Conservation (phyloP, 2,888 invertebrate genomes). For the Yponomeuta cagnagella region DNA sequence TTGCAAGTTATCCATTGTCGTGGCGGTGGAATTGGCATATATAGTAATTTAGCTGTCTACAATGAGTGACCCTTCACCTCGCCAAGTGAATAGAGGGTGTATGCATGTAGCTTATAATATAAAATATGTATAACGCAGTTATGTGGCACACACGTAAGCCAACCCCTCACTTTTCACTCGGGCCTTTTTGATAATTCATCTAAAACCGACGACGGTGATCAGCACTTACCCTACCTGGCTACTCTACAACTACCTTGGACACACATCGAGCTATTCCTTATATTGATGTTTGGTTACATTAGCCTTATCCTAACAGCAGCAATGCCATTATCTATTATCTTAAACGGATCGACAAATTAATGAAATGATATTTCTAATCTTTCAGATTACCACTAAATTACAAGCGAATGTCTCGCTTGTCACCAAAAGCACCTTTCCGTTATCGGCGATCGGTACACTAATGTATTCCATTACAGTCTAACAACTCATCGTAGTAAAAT, state of each 20-base stretch:
- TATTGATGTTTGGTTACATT: neutral
- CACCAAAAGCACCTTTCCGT: slow-evolving; percentile 61
- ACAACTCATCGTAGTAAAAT: slow-evolving; percentile 34
- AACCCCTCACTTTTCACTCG: slow-evolving; percentile 26
- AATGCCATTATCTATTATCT: neutral
- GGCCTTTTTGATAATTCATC: slow-evolving; percentile 35
- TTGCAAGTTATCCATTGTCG: neutral
- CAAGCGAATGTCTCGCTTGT: slow-evolving; percentile 63
- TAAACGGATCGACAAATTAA: slow-evolving; percentile 29
- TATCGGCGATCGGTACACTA: slow-evolving; percentile 70
- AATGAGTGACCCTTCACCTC: neutral
- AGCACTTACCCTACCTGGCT: slow-evolving; percentile 12
- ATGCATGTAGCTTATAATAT: neutral
- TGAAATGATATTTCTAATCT: slow-evolving; percentile 49
- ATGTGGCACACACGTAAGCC: slow-evolving; percentile 25
- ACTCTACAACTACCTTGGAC: neutral
- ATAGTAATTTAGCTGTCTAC: neutral
- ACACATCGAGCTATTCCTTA: neutral
- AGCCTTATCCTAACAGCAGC: neutral
- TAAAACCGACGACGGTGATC: slow-evolving; percentile 33
- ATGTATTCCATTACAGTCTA: slow-evolving; percentile 58
- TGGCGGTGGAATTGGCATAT: neutral
- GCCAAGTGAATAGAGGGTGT: neutral
- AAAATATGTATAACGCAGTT: neutral
- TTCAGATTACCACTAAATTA: slow-evolving; percentile 60